A percentile compares a stretch with the other conserved stretches of the same genome.
Evolutionary conservation across 2,888 invertebrate genomes (phyloP).

Genomic region (Spilarctia lutea): DNA sequence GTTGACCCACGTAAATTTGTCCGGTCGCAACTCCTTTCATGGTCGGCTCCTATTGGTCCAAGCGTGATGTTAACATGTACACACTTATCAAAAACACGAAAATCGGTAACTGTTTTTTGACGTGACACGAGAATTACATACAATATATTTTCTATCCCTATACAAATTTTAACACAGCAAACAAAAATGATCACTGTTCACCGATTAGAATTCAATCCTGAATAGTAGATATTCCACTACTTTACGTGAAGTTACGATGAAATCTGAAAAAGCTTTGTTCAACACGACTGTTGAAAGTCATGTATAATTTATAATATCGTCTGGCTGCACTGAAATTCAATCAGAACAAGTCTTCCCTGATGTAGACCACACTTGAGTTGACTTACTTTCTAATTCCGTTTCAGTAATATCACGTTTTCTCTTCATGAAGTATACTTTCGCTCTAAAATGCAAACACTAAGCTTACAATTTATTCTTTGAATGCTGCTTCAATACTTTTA

Average conservation of each 20-base stretch:
- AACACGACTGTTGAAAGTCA: neutral
- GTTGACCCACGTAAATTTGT: too few relatives aligned
- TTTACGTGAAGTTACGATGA: neutral
- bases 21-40: too few relatives aligned
- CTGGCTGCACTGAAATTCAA: neutral
- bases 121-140: too few relatives aligned
- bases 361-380: neutral
- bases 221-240: neutral
- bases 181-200: neutral
- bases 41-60: too few relatives aligned
- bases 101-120: too few relatives aligned
- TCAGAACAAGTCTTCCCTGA: neutral
- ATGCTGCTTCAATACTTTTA: too few relatives aligned
- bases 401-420: neutral
- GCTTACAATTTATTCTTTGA: too few relatives aligned
- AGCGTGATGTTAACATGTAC: too few relatives aligned
- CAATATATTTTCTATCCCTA: neutral
- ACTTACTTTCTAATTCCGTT: neutral
- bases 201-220: neutral
- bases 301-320: constrained; percentile 2
- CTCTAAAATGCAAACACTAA: neutral
- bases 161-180: too few relatives aligned
- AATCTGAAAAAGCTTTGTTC: constrained; percentile 1
- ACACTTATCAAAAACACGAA: too few relatives aligned
- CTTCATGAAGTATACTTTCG: neutral